Evolutionary conservation across 2,797 vertebrate species (phyloP), one percentile per base, ranked within the genome.

Genomic region (Siniperca undulata): DNA sequence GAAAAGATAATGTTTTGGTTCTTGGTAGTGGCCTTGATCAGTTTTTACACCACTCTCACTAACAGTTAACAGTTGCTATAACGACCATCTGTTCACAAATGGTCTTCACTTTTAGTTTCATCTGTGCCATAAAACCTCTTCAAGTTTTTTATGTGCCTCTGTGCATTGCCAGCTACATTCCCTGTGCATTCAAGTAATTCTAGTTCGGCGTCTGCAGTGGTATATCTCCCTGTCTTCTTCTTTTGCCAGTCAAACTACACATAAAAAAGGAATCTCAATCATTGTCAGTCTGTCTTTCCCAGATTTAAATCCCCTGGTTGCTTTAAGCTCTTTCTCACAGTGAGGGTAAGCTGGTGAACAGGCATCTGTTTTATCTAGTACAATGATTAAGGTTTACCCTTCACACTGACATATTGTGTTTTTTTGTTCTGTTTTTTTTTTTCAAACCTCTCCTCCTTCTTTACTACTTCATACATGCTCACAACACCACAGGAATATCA

Each of bases 31-130:
- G 22, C 42, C 36, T 10, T 56, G 9, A 61, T 42, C 40, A 52
- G 4, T 36, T 56, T 74, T 73, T 59, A 75, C 50, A 58, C 34
- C 24, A 36, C 34, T 70, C 60, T 78, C 14, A 52, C 17, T 59
- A 56, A 44, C 70, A 46, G 46, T 62, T 74, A 62, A 67, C 20
- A 27, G 20, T 50, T 61, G 11, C 64, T 78, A 12, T 71, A 59
- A 81, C 30, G 9, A 12, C 67, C 56, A 76, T 64, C 55, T 78
- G 66, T 75, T 58, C 78, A 74, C 70, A 64, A 68, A 69, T 81
- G 22, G 5, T 78, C 68, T 78, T 55, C 42, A 27, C 65, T 75
- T 71, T 36, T 61, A 74, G 27, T 80, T 80, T 70, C 17, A 61
- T 55, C 42, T 44, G n/a, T 62, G 46, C 48, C 40, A 67, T 70